Conservation (phyloP, 1,140 invertebrate genomes). For the Ganaspis sp. region DNA sequence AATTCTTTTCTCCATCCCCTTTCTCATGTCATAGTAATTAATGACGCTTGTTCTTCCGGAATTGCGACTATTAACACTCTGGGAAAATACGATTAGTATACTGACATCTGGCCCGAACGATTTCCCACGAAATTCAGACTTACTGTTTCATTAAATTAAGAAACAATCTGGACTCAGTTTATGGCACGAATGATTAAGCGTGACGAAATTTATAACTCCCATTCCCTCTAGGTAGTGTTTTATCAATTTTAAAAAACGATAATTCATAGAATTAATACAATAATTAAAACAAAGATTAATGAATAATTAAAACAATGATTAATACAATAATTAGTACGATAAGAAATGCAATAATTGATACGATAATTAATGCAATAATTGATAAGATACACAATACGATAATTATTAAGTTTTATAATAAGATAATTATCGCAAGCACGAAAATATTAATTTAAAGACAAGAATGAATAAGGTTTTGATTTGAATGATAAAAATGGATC, state of each 20-base stretch:
- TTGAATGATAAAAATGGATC: not conserved
- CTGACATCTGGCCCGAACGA: not conserved
- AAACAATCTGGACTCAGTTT: not conserved
- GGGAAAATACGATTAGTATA: not conserved
- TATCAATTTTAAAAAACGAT: too few relatives aligned
- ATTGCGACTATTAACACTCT: conserved; percentile 1
- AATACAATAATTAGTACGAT: too few relatives aligned
- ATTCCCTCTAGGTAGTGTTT: not conserved
- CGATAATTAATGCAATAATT: too few relatives aligned
- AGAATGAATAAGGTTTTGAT: too few relatives aligned
- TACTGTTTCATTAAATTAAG: not conserved
- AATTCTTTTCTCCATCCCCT: conserved; percentile 13
- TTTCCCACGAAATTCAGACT: not conserved
- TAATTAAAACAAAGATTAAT: too few relatives aligned
- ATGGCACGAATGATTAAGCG: not conserved
- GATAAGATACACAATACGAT: too few relatives aligned
- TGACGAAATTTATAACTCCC: not conserved
- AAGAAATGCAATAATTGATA: too few relatives aligned
- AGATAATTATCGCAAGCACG: too few relatives aligned
- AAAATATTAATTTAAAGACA: too few relatives aligned
- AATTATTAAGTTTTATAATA: too few relatives aligned
- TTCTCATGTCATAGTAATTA: conserved; percentile 12
- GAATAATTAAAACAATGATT: too few relatives aligned
- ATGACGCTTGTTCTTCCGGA: conserved; percentile 12
- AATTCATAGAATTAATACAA: too few relatives aligned